A percentile compares a stretch with the other conserved stretches of the same genome.
These are phyloP conservation scores for Sturmia bella DNA, from an alignment of 2,888 invertebrate genomes.

Conservation along the genomic window DNA sequence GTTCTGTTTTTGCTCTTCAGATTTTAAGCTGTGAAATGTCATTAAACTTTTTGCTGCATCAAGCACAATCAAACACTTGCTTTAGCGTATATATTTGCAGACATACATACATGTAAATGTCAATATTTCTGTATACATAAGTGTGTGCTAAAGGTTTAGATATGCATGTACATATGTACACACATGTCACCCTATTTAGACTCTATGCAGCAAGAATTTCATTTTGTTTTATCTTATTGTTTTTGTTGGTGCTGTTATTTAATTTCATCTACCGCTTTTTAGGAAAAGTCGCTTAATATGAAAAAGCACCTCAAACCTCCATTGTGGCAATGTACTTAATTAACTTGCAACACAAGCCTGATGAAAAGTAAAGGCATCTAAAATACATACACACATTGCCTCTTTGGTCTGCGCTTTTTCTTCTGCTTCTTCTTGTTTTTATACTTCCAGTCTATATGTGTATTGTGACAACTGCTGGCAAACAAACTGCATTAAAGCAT, in stretches of 20 bases:
- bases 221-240: slow-evolving; percentile 14
- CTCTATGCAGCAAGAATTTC: slow-evolving; percentile 44
- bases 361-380: slow-evolving; percentile 60
- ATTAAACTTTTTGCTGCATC: slow-evolving; percentile 67
- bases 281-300: slow-evolving; percentile 49
- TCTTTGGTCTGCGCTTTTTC: not conserved
- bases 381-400: slow-evolving; percentile 45
- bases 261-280: slow-evolving; percentile 54
- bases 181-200: slow-evolving; percentile 52
- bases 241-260: slow-evolving; percentile 50
- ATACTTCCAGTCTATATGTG: slow-evolving; percentile 13
- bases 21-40: slow-evolving; percentile 69
- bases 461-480: slow-evolving; percentile 3
- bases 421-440: not conserved
- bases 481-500: slow-evolving; percentile 30
- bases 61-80: slow-evolving; percentile 33
- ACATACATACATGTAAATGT: slow-evolving; percentile 38
- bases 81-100: not conserved
- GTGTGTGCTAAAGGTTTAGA: slow-evolving; percentile 7
- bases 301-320: slow-evolving; percentile 45
- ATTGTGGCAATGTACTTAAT: slow-evolving; percentile 65
- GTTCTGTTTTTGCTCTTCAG: slow-evolving; percentile 48
- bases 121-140: slow-evolving; percentile 20
- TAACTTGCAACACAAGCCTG: slow-evolving; percentile 69
- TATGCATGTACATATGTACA: not conserved